A percentile compares a stretch with the other conserved stretches of the same genome.
Evolutionary conservation across 2,797 vertebrate genomes (phyloP).

Genomic region (Bovichtus diacanthus): DNA sequence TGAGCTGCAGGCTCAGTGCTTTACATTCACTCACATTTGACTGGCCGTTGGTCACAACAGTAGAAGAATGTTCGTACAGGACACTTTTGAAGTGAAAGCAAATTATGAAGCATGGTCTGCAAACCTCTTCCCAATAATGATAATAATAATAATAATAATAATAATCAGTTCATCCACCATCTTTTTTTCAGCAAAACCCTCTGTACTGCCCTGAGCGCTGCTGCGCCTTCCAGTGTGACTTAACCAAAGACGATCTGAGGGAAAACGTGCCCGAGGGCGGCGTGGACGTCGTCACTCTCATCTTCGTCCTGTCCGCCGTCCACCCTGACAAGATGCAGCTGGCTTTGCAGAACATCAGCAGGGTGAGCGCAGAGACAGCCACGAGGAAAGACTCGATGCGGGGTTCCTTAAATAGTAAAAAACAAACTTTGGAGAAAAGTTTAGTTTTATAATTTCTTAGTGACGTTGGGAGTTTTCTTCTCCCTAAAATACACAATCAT

Average conservation of each 20-base stretch:
- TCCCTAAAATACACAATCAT: background rate
- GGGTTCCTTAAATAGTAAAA: no score
- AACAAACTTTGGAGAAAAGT: no score
- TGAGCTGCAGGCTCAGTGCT: background rate
- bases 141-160: background rate
- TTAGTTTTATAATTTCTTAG: background rate
- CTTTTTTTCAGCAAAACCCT: conserved; percentile 87
- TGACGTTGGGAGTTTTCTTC: background rate
- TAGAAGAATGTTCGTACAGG: no score
- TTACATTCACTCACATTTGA: background rate
- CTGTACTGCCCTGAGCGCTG: conserved; percentile 88
- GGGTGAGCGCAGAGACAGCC: conserved; percentile 79
- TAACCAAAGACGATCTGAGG: conserved; percentile 91
- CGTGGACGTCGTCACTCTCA: conserved; percentile 90
- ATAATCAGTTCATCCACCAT: background rate
- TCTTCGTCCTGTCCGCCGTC: conserved; percentile 96
- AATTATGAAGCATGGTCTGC: no score
- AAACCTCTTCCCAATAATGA: no score
- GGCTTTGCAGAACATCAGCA: conserved; percentile 89
- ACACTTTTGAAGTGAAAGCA: background rate
- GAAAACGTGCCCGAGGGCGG: conserved; percentile 85
- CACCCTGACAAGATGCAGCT: conserved; percentile 96
- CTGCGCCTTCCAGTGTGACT: conserved; percentile 94
- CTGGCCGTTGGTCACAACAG: no score
- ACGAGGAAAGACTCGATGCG: background rate